Evolutionary conservation across 2,888 invertebrate species (phyloP).

Genomic region (Fragum sueziense): DNA sequence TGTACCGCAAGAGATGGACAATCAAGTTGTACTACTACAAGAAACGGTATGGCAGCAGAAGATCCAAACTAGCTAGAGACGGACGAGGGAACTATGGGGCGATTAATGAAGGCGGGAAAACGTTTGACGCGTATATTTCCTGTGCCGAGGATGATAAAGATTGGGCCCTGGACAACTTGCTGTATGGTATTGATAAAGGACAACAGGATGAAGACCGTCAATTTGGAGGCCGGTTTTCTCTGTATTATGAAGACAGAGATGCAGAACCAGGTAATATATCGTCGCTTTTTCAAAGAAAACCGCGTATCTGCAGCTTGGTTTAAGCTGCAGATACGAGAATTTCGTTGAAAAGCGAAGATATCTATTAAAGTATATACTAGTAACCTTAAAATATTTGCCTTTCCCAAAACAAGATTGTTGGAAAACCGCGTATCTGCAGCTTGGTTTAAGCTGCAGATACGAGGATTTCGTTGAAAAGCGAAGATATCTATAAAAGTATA

Average conservation of each 20-base stretch:
- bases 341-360: too few species aligned
- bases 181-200: conserved; percentile 63
- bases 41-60: background rate
- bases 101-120: conserved; percentile 27
- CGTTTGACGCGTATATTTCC: conserved; percentile 60
- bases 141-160: conserved; percentile 60
- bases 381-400: too few species aligned
- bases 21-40: conserved; percentile 48
- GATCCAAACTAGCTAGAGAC: conserved; percentile 15
- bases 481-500: too few species aligned
- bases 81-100: conserved; percentile 49
- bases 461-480: too few species aligned
- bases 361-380: background rate
- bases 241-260: conserved; percentile 62
- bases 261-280: conserved; percentile 41
- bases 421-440: too few species aligned
- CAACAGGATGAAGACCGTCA: conserved; percentile 7
- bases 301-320: too few species aligned
- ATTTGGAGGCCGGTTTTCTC: conserved; percentile 62
- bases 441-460: too few species aligned
- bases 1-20: conserved; percentile 62
- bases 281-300: too few species aligned
- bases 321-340: too few species aligned
- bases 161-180: conserved; percentile 64
- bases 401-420: too few species aligned